Conservation (phyloP, 2,888 invertebrate species). For the Lydus trimaculatus region DNA sequence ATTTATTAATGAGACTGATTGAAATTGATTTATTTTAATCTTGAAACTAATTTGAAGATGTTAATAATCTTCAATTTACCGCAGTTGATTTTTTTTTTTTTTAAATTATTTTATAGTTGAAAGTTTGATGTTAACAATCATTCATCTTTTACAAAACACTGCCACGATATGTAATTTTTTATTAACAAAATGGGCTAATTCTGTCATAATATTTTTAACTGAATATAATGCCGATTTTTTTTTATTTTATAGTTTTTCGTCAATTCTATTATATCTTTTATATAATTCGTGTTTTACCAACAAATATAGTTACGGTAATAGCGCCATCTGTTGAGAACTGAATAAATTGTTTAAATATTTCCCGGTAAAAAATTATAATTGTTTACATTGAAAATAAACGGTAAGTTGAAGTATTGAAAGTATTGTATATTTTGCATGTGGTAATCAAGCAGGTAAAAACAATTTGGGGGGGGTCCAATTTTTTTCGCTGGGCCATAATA, state of each 20-base stretch:
- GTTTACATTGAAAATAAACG: neutral
- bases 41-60: neutral
- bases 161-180: neutral
- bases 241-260: constrained; percentile 13
- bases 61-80: neutral
- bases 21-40: constrained; percentile 3
- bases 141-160: neutral
- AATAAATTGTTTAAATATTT: neutral
- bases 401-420: neutral
- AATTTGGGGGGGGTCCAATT: too few species aligned
- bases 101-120: neutral
- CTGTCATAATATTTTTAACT: constrained; percentile 8
- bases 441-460: too few species aligned
- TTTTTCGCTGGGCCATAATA: too few species aligned
- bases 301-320: neutral
- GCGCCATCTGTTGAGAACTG: neutral
- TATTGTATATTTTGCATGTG: too few species aligned
- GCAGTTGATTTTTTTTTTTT: neutral
- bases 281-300: neutral
- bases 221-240: constrained; percentile 3
- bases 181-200: neutral
- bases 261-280: neutral
- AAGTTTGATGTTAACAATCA: neutral
- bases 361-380: neutral
- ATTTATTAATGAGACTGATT: neutral